phyloP scores from a whole-genome alignment of 2,888 invertebrate species.

The Thyatira batis region DNA sequence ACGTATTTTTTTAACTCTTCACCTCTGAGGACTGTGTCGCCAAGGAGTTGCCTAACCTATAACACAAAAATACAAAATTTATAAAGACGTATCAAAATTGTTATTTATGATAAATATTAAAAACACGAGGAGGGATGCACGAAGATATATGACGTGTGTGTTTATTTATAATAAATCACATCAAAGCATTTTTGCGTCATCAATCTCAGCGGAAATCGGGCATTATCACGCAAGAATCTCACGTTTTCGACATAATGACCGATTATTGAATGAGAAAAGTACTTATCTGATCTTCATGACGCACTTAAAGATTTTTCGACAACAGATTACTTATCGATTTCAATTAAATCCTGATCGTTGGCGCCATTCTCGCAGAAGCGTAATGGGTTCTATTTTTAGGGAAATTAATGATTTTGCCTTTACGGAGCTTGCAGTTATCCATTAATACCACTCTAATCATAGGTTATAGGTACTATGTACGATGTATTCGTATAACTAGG shows the following conservation, averaged over 20 bases:
- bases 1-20: conserved; percentile 94
- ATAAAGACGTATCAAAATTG: not conserved
- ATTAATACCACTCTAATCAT: not conserved
- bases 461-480: not conserved
- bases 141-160: conserved; percentile 18
- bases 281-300: conserved; percentile 47
- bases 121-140: not conserved
- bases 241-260: conserved; percentile 56
- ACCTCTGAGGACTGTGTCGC: conserved; percentile 88
- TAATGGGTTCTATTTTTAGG: conserved; percentile 6
- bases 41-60: conserved; percentile 77
- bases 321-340: conserved; percentile 30
- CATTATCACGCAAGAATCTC: conserved; percentile 50
- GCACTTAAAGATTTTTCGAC: conserved; percentile 24
- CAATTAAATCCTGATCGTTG: conserved; percentile 35
- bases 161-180: conserved; percentile 34
- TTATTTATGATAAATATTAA: not conserved
- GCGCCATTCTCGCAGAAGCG: conserved; percentile 2
- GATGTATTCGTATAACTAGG: no score
- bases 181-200: conserved; percentile 38
- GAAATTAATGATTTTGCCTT: not conserved
- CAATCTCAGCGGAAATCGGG: conserved; percentile 42
- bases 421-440: not conserved
- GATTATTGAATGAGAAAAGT: conserved; percentile 64
- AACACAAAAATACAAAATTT: conserved; percentile 9